Evolutionary conservation across 2,888 invertebrate genomes (phyloP).

Genomic region (Germaria angustata): DNA sequence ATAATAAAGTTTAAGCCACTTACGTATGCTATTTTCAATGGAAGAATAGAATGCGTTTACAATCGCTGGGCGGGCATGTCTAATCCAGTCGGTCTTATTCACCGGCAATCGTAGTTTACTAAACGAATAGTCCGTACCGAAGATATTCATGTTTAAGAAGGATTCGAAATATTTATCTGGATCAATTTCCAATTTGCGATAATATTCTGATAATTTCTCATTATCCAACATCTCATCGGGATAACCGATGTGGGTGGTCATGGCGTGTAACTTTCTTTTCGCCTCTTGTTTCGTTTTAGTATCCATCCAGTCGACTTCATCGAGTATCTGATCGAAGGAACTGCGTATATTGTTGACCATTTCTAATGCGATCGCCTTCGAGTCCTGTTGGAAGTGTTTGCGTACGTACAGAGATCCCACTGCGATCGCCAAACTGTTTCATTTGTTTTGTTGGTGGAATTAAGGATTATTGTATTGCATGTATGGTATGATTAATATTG

Average conservation of each 20-base stretch:
- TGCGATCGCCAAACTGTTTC: conserved; percentile 84
- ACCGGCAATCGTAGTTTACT: conserved; percentile 88
- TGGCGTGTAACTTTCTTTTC: conserved; percentile 88
- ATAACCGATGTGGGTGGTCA: conserved; percentile 95
- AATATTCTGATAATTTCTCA: conserved; percentile 89
- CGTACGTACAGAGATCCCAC: conserved; percentile 93
- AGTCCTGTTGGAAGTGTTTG: conserved; percentile 91
- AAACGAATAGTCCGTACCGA: conserved; percentile 90
- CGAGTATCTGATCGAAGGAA: conserved; percentile 90
- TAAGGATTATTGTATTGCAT: neutral
- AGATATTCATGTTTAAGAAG: conserved; percentile 88
- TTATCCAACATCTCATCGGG: conserved; percentile 93
- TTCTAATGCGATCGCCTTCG: conserved; percentile 90
- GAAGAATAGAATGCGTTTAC: conserved; percentile 94
- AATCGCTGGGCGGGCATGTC: conserved; percentile 90
- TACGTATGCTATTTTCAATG: conserved; percentile 93
- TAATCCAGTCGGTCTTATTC: conserved; percentile 92
- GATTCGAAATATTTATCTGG: conserved; percentile 87
- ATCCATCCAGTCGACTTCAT: conserved; percentile 96
- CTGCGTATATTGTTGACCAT: conserved; percentile 92
- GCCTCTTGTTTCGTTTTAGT: conserved; percentile 88
- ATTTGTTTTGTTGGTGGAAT: neutral
- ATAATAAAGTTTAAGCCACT: conserved; percentile 79
- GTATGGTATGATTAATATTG: neutral
- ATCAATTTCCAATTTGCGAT: conserved; percentile 87